These are phyloP conservation scores for Mesitornis unicolor DNA, from an alignment of 2,113 vertebrate genomes.

Conservation along the genomic window DNA sequence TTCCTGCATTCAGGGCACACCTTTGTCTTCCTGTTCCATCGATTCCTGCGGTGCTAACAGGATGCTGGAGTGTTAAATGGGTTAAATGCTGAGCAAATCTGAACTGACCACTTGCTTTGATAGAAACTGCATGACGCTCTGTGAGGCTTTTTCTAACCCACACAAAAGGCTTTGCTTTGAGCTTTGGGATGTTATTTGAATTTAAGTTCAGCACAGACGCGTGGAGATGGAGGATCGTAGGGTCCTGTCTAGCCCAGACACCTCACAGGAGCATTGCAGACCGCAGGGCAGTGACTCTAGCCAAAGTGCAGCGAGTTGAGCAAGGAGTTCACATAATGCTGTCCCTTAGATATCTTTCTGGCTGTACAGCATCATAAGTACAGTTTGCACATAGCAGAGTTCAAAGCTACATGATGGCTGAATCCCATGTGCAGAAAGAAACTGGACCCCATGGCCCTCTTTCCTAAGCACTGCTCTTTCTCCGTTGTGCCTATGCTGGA, in stretches of 20 bases:
- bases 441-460: not conserved
- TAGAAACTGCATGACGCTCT: not conserved
- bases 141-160: not conserved
- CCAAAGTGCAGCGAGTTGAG: not conserved
- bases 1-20: not conserved
- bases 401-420: not conserved
- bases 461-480: not conserved
- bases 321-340: not conserved
- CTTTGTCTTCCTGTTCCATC: not conserved
- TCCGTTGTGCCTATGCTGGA: rapidly evolving
- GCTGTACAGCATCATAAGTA: not conserved
- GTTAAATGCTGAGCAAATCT: not conserved
- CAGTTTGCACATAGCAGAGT: not conserved
- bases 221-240: not conserved
- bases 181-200: not conserved
- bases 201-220: not conserved
- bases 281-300: not conserved
- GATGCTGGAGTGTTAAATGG: not conserved
- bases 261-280: too few relatives aligned
- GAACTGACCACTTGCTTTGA: not conserved
- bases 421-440: not conserved
- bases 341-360: not conserved
- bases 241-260: not conserved
- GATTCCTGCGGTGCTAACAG: not conserved
- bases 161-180: slow-evolving; percentile 2